Evolutionary conservation across 2,797 vertebrate species (phyloP).

Genomic region (Melanogrammus aeglefinus): DNA sequence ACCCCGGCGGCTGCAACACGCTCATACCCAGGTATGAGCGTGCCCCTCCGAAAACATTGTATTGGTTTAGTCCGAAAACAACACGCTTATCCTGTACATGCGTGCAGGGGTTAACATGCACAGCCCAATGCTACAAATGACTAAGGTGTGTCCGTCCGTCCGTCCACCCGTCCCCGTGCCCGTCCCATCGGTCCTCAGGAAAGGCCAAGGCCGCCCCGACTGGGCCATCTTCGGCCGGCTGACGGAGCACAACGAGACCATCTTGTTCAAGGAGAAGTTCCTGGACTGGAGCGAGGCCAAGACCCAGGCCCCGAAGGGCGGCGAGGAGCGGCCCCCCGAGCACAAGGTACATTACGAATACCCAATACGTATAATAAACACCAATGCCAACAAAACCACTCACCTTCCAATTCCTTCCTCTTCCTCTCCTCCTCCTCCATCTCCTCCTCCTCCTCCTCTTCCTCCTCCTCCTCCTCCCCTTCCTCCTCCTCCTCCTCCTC

Average conservation of each 20-base stretch:
- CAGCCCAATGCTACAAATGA: too few relatives aligned
- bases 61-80: neutral
- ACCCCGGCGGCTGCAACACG: conserved; percentile 91
- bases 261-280: conserved; percentile 97
- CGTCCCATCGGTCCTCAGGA: conserved; percentile 67
- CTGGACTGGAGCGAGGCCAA: conserved; percentile 89
- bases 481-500: too few relatives aligned
- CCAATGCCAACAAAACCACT: neutral
- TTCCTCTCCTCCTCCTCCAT: neutral
- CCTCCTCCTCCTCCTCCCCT: too few relatives aligned
- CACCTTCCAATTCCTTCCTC: neutral
- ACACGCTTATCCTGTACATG: neutral
- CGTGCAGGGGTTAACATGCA: neutral
- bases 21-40: conserved; percentile 90
- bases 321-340: conserved; percentile 70
- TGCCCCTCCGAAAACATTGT: neutral
- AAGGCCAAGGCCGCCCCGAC: conserved; percentile 93
- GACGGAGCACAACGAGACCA: conserved; percentile 95
- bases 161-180: neutral
- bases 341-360: conserved; percentile 79
- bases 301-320: conserved; percentile 78
- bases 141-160: neutral
- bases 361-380: neutral
- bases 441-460: too few relatives aligned
- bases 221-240: conserved; percentile 97